phyloP scores from a whole-genome alignment of 2,113 vertebrate species.

The Arothron firmamentum region DNA sequence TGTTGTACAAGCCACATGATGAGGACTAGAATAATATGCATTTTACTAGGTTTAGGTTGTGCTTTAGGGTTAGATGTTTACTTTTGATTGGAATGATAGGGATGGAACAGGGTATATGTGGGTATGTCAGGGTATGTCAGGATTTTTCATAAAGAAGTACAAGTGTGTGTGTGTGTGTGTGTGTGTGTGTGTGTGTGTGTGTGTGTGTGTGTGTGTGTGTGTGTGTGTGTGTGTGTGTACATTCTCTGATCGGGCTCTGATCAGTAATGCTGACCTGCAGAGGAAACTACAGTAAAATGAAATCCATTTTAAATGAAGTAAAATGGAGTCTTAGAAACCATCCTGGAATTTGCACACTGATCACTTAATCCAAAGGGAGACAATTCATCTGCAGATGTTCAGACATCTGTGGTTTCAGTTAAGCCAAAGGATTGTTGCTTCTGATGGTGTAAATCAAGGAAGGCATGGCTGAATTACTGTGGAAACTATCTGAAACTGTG shows the following conservation, averaged over 20 bases:
- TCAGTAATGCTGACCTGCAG: slow-evolving; percentile 60
- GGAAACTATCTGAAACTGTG: not conserved
- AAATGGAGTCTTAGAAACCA: slow-evolving; percentile 18
- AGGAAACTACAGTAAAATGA: slow-evolving; percentile 26
- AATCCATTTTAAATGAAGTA: too few relatives aligned
- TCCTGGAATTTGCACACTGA: slow-evolving; percentile 22
- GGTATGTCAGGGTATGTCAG: too few relatives aligned
- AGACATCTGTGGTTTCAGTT: slow-evolving; percentile 33
- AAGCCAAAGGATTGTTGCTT: slow-evolving; percentile 24
- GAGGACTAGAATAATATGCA: too few relatives aligned
- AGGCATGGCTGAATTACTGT: slow-evolving; percentile 6
- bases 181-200: not conserved
- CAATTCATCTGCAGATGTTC: slow-evolving; percentile 38
- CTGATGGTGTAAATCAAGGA: not conserved
- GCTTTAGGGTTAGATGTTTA: too few relatives aligned
- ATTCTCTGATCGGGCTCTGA: slow-evolving; percentile 14
- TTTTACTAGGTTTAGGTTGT: too few relatives aligned
- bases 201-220: not conserved
- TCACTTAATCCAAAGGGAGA: slow-evolving; percentile 15
- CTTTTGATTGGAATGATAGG: too few relatives aligned
- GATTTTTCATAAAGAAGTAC: too few relatives aligned
- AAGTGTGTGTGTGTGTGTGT: not conserved
- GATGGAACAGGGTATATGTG: too few relatives aligned
- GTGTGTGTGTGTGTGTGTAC: not conserved
- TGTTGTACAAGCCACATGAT: not conserved